These are phyloP conservation scores for Chrysomallon squamiferum DNA, from an alignment of 1,140 invertebrate species.

Conservation along the genomic window DNA sequence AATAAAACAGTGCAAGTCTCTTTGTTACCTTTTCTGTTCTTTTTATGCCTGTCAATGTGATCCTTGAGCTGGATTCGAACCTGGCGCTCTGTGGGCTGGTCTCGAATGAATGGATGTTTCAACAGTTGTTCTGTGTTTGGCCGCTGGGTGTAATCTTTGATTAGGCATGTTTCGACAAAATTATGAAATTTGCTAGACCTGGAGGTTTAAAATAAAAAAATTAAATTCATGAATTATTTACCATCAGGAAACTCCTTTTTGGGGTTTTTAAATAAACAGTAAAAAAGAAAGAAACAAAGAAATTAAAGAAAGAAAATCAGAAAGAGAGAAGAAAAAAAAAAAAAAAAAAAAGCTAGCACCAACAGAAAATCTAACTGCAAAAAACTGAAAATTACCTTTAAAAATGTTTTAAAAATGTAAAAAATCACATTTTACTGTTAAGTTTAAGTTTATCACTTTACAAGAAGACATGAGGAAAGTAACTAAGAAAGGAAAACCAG, in stretches of 20 bases:
- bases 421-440: no score
- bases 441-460: no score
- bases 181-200: slow-evolving; percentile 66
- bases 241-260: no score
- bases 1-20: no score
- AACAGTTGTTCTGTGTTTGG: slow-evolving; percentile 98
- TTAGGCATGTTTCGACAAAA: slow-evolving; percentile 86
- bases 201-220: slow-evolving; percentile 12
- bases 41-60: slow-evolving; percentile 87
- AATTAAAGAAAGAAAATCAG: neutral
- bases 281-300: no score
- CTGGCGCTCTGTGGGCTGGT: slow-evolving; percentile 97
- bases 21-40: slow-evolving; percentile 51
- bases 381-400: no score
- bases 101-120: slow-evolving; percentile 96
- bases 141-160: slow-evolving; percentile 97
- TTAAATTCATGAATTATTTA: neutral
- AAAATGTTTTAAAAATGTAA: no score
- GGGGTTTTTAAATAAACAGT: no score
- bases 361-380: no score
- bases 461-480: no score
- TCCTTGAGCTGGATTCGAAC: slow-evolving; percentile 98
- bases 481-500: neutral
- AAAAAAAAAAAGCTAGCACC: no score
- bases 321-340: no score